Conservation (phyloP, 2,888 invertebrate genomes). For the Eustalomyia histrio region DNA sequence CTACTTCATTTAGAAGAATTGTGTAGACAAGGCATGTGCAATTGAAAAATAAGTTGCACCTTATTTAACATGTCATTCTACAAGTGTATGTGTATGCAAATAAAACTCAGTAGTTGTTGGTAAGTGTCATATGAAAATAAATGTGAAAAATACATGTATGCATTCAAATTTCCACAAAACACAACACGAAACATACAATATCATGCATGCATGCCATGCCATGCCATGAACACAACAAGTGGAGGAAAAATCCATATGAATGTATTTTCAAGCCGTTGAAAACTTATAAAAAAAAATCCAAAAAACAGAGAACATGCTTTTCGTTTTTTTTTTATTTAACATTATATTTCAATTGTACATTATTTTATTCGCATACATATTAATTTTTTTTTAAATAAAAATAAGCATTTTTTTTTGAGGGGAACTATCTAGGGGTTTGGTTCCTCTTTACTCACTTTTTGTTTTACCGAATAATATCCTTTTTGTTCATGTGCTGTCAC, state of each 20-base stretch:
- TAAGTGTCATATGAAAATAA: constrained; percentile 51
- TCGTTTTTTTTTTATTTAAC: background rate
- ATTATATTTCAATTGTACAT: constrained; percentile 35
- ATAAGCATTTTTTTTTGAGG: constrained; percentile 34
- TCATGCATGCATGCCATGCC: constrained; percentile 22
- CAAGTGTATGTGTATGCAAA: background rate
- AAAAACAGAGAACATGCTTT: constrained; percentile 34
- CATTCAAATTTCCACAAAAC: constrained; percentile 31
- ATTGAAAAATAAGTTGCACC: too few species aligned
- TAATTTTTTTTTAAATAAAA: background rate
- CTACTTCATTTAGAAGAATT: too few species aligned
- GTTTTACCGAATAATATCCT: constrained; percentile 26
- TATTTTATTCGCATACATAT: background rate
- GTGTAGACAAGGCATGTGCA: too few species aligned
- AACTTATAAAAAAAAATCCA: background rate
- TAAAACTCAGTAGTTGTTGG: constrained; percentile 35
- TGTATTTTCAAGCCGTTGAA: constrained; percentile 44
- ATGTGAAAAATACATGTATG: constrained; percentile 24
- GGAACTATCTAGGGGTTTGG: constrained; percentile 47
- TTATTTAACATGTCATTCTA: too few species aligned
- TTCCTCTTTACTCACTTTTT: background rate
- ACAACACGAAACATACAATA: constrained; percentile 32
- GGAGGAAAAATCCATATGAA: background rate
- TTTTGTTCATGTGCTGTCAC: constrained; percentile 31
- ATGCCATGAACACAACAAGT: background rate